Evolutionary conservation across 2,888 invertebrate genomes (phyloP).

Genomic region (Athalia cordata): DNA sequence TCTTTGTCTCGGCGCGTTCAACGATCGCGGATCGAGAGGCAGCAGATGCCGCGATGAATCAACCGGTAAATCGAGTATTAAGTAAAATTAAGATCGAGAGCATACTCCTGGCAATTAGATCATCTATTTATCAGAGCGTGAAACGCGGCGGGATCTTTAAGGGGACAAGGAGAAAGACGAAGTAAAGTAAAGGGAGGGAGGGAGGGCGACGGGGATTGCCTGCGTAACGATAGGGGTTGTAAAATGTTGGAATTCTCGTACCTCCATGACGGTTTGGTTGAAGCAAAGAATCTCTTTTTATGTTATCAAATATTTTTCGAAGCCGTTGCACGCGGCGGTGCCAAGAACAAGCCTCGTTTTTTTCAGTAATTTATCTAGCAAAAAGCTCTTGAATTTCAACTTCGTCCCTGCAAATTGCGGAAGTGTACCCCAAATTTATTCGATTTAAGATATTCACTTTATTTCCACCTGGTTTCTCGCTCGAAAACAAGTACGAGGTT

Average conservation of each 20-base stretch:
- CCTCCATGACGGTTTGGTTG: background rate
- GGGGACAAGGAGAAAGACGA: background rate
- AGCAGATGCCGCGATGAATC: constrained; percentile 40
- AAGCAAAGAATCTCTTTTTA: constrained; percentile 15
- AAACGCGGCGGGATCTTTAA: constrained; percentile 51
- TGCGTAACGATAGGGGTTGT: constrained; percentile 26
- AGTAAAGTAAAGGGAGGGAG: background rate
- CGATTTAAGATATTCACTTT: constrained; percentile 13
- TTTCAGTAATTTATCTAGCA: constrained; percentile 16
- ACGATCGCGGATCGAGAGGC: constrained; percentile 36
- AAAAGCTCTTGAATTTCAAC: constrained; percentile 29
- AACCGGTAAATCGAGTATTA: constrained; percentile 36
- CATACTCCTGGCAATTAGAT: constrained; percentile 60
- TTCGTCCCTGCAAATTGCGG: background rate
- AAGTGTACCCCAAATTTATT: background rate
- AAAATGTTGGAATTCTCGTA: constrained; percentile 5
- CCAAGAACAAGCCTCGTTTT: constrained; percentile 40
- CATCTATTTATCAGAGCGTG: constrained; percentile 62
- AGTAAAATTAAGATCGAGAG: constrained; percentile 44
- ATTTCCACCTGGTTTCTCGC: too few relatives aligned
- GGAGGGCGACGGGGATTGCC: constrained; percentile 15
- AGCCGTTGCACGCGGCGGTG: constrained; percentile 50
- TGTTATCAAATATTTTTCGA: constrained; percentile 50
- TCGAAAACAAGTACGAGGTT: too few relatives aligned
- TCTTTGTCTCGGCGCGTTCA: background rate